Evolutionary conservation across 2,113 vertebrate genomes (phyloP).

Genomic region (Chloebia gouldiae): DNA sequence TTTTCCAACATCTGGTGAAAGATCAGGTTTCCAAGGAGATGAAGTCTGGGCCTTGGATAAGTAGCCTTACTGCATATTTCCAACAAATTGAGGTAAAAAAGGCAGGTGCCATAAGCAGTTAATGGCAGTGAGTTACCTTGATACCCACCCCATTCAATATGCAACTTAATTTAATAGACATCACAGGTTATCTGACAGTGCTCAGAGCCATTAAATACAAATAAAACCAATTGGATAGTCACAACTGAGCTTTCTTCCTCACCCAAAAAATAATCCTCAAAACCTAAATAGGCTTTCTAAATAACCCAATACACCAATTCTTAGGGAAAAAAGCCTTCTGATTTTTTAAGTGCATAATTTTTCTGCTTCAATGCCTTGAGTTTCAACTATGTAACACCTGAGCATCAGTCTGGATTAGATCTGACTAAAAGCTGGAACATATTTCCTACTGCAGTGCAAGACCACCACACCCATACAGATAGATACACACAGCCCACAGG

Average conservation of each 20-base stretch:
- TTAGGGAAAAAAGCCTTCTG: background rate
- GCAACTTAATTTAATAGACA: background rate
- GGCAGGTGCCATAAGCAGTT: background rate
- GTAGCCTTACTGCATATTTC: slow-evolving; percentile 43
- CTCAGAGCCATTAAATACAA: background rate
- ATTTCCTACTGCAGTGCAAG: background rate
- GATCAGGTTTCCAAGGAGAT: slow-evolving; percentile 69
- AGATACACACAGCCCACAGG: rapidly evolving
- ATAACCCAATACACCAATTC: background rate
- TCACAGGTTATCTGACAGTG: background rate
- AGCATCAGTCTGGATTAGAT: background rate
- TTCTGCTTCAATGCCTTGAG: background rate
- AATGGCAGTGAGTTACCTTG: rapidly evolving
- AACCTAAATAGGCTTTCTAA: background rate
- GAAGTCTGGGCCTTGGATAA: slow-evolving; percentile 45
- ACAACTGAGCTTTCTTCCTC: background rate
- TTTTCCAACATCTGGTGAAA: slow-evolving; percentile 67
- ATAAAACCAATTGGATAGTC: background rate
- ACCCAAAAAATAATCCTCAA: background rate
- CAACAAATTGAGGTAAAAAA: background rate
- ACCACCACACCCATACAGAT: rapidly evolving
- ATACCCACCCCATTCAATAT: background rate
- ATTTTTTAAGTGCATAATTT: background rate
- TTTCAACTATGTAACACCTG: background rate
- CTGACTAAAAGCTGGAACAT: background rate